Percentiles rank a stretch among this genome's conserved stretches.
Conservation (phyloP, 2,113 vertebrate genomes). For the Malurus alboscapulatus region DNA sequence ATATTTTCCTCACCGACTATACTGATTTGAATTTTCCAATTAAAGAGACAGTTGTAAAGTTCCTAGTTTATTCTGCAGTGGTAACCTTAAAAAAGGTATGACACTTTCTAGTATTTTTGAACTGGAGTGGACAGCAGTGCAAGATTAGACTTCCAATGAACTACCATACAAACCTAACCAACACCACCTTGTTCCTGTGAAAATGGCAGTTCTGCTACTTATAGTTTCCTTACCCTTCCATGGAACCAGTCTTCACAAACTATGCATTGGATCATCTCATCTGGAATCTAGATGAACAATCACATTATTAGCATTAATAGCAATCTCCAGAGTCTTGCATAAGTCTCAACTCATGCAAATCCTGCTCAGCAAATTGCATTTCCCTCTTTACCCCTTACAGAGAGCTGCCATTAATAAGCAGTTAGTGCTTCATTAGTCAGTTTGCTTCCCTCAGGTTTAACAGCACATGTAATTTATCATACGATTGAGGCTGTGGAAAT, state of each 20-base stretch:
- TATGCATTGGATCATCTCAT: constrained; percentile 97
- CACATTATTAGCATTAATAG: background rate
- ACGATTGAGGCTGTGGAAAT: background rate
- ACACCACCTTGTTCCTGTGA: background rate
- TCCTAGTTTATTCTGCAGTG: background rate
- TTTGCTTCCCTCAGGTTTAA: background rate
- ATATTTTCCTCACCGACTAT: background rate
- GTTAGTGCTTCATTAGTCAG: background rate
- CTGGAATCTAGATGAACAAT: constrained; percentile 76
- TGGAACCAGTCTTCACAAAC: constrained; percentile 98
- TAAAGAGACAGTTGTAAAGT: background rate
- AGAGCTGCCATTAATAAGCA: background rate
- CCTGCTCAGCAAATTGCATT: background rate
- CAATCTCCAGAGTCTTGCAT: background rate
- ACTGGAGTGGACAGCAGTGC: background rate
- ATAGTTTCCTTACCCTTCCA: constrained; percentile 79
- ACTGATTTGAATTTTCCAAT: background rate
- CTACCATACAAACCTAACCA: background rate
- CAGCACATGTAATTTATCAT: background rate
- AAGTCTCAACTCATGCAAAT: background rate
- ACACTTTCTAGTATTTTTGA: background rate
- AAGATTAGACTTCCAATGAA: background rate
- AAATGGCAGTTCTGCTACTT: background rate
- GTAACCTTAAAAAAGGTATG: background rate
- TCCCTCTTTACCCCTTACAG: background rate